These are phyloP conservation scores for Novumbra hubbsi DNA, from an alignment of 2,797 vertebrate genomes.

Conservation along the genomic window DNA sequence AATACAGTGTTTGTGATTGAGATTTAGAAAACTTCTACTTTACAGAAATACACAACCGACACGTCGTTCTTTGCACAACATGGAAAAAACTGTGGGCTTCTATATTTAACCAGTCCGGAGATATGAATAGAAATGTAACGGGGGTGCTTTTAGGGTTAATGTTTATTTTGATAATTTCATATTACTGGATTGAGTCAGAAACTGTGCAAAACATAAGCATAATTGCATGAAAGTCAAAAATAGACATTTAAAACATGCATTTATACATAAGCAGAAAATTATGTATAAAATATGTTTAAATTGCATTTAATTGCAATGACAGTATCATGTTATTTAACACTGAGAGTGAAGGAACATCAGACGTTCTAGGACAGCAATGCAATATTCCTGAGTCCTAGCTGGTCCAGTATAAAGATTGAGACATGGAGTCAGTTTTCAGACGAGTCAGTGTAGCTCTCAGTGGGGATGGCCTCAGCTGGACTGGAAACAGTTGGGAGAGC, in stretches of 20 bases:
- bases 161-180: not conserved
- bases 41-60: not conserved
- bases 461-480: not conserved
- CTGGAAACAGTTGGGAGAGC: not conserved
- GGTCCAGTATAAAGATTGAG: not conserved
- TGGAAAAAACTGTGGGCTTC: too few species aligned
- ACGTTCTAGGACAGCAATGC: not conserved
- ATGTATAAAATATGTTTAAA: not conserved
- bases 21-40: too few species aligned
- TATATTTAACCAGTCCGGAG: too few species aligned
- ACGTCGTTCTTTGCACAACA: too few species aligned
- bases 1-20: too few species aligned
- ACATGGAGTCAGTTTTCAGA: not conserved
- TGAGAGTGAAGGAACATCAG: not conserved
- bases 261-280: not conserved
- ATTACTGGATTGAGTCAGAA: not conserved
- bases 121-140: too few species aligned
- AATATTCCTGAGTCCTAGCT: not conserved
- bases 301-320: not conserved
- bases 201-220: not conserved
- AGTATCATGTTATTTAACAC: not conserved
- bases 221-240: not conserved
- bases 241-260: conserved; percentile 21
- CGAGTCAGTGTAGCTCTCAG: not conserved
- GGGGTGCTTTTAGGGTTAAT: not conserved